Evolutionary conservation across 2,113 vertebrate species (phyloP).

Genomic region (Eptesicus fuscus): DNA sequence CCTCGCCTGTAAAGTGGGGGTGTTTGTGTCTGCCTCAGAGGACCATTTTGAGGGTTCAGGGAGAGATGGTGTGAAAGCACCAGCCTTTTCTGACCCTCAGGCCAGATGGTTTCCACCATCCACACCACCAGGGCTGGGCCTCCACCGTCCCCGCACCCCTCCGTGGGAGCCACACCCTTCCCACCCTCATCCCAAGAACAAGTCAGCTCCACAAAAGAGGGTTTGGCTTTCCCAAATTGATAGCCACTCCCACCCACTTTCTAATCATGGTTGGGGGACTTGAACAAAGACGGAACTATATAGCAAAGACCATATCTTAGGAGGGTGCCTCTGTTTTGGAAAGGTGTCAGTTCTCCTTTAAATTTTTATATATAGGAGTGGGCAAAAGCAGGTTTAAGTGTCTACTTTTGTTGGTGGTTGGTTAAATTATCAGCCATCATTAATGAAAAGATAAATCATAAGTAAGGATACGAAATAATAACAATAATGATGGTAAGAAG

Average conservation of each 20-base stretch:
- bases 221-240: neutral
- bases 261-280: neutral
- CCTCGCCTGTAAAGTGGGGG: neutral
- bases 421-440: neutral
- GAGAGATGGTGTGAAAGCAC: neutral
- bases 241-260: neutral
- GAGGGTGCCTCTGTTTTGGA: neutral
- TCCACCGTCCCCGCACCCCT: too few relatives aligned
- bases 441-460: neutral
- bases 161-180: neutral
- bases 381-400: neutral
- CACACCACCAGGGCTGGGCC: neutral
- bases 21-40: neutral
- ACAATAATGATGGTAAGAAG: neutral
- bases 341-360: neutral
- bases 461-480: neutral
- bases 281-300: neutral
- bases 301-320: neutral
- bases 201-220: neutral
- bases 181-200: neutral
- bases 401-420: neutral
- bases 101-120: neutral
- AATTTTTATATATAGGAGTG: neutral
- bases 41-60: neutral
- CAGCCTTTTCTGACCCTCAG: neutral